Base-by-base conservation (phyloP, 2,113 vertebrate genomes). In the Cichladusa arquata region DNA sequence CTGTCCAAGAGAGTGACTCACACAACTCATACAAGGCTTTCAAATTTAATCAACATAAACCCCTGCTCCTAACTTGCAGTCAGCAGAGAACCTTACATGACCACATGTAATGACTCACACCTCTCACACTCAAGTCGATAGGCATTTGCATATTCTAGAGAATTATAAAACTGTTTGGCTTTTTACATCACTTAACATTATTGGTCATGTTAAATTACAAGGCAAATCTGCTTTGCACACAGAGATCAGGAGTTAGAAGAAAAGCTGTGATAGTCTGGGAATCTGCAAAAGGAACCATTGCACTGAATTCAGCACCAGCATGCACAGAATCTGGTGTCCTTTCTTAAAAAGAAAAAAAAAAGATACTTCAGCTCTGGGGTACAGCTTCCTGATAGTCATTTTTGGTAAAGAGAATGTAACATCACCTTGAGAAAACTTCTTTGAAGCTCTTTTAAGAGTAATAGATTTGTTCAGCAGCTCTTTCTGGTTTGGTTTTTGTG, bases 181-280 rank as follows among this genome's bases (percentile, higher is more conserved):
- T 62, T 71, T 48, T 34, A 4, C 9, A 53, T 18, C 58, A 28
- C 40, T 56, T 42, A 45, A 69, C 5, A 5, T 34, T 34, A 36
- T 2, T 26, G 25, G 33, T 48, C 38, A 60, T 0, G 0, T 53
- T 89, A 42, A 44, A 57, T 25, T 11, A 25, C 33, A 33, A 29
- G 2, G 31, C 16, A 61, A 40, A 40, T 19, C 50, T 45, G 33
- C 6, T 50, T n/a, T 14, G 38, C 38, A 22, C 0, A 0, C 26
- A 54, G 47, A 90, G 17, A 66, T 20, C 7, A 33, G 67, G 31
- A 84, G 28, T 25, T 13, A 36, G 20, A 58, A 76, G 33, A 53
- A 79, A 79, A 67, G 26, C 33, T 86, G 28, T n/a, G 51, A 34
- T 15, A 74, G 2, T 33, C 28, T 73, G n/a, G 31, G 5, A 74